These are phyloP conservation scores for Pagrus major DNA, from an alignment of 2,113 vertebrate genomes.

Conservation along the genomic window DNA sequence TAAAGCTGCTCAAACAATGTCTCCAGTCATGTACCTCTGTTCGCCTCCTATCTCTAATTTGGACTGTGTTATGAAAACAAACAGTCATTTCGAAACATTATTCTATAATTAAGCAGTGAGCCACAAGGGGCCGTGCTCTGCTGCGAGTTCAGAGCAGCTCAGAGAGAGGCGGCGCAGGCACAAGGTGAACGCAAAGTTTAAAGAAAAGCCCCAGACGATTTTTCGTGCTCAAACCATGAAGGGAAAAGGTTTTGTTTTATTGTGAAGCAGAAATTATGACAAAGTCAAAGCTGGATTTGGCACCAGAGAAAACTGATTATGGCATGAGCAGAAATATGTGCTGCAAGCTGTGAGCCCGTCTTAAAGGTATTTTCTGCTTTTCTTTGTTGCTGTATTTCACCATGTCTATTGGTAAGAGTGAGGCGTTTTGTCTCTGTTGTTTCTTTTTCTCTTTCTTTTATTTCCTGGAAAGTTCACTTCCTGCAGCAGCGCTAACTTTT, in stretches of 20 bases:
- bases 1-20: conserved; percentile 52
- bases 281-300: conserved; percentile 8
- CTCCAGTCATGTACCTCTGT: conserved; percentile 48
- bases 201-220: conserved; percentile 12
- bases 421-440: not conserved
- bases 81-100: conserved; percentile 59
- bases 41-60: conserved; percentile 61
- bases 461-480: not conserved
- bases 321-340: not conserved
- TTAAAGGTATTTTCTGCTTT: not conserved
- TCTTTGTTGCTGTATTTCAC: not conserved
- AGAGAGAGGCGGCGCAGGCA: conserved; percentile 10
- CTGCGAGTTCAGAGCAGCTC: conserved; percentile 17
- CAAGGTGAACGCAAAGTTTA: conserved; percentile 13
- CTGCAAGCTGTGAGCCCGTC: not conserved
- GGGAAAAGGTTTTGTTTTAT: not conserved
- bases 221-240: conserved; percentile 9
- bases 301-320: conserved; percentile 1
- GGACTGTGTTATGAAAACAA: conserved; percentile 72
- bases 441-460: not conserved
- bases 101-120: conserved; percentile 60
- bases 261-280: not conserved
- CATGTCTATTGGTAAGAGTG: not conserved
- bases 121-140: conserved; percentile 27
- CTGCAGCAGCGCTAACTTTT: not conserved